Evolutionary conservation across 2,888 invertebrate species (phyloP), one percentile per base, ranked within the genome.

Genomic region (Drosophila mimica): DNA sequence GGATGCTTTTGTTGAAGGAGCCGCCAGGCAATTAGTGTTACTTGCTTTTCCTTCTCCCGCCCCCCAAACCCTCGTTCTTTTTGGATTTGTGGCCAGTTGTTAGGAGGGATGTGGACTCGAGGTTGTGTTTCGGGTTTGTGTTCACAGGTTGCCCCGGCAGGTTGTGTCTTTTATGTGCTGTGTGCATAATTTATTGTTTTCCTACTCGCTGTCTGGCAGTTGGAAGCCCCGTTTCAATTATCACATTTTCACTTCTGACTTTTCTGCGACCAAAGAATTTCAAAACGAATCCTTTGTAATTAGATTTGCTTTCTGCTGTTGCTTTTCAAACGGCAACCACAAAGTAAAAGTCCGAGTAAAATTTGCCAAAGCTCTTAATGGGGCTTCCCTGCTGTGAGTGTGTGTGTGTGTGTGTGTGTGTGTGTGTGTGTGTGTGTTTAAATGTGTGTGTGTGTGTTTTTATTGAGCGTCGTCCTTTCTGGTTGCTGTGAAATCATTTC

Each of bases 181-280:
- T 86, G 88, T 77, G 72, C 80, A 87, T 87, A 87, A 87, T 87
- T 87, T 87, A 87, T 87, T 87, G 87, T 83, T 86, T 72, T 73
- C 68, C 81, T 75, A 65, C 58, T 25, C 64, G 59, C 67, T 73
- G 71, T 78, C 81, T 73, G 61, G 33, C 52, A 61, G 58, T 63
- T 60, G 38, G 88, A 89, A 88, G 88, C 85, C 89, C 75, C 63
- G 56, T 85, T 85, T 81, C 89, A 89, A 89, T 84, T 84, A 79
- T 89, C 81, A 79, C 81, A 81, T 69, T 77, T 81, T 73, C 62
- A 57, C 59, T 43, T 66, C 46, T 33, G 64, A 65, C 53, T 72
- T 60, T 58, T 61, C 72, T 52, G 46, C 38, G 34, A 49, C 31
- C 34, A 51, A 53, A 40, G 70, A 31, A 52, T 53, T 54, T 63